Base-by-base conservation (phyloP, 2,888 invertebrate species). In the Brenthis daphne region DNA sequence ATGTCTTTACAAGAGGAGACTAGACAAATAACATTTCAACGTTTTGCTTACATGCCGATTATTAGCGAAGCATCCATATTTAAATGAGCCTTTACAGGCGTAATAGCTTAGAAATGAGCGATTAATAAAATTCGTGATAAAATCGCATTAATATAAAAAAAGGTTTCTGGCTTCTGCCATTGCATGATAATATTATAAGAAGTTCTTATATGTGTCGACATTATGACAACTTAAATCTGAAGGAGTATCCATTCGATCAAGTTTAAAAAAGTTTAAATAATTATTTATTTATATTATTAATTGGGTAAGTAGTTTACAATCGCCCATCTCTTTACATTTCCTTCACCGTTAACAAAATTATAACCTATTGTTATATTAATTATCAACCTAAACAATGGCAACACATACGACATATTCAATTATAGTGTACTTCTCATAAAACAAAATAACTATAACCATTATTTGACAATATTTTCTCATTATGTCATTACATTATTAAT, bases 1-100 rank as follows among this genome's bases (percentile, higher is more conserved):
- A 88, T 88, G 90, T 90, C 89, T 91, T 92, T 88, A 91, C 88
- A 90, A 90, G 90, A 90, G 83, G 86, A 92, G 92, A 92, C 92
- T 92, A 92, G 92, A 92, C 86, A 88, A 87, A 84, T 87, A 90
- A 89, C 88, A 88, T 86, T 87, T 87, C 82, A 88, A 89, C 82
- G 85, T 85, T 85, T 85, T 81, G 84, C 84, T 83, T 83, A 85
- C 78, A 83, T 81, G 81, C 82, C 83, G 82, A 86, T 82, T 81
- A 82, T 79, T 80, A 85, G 85, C 88, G 80, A 87, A 86, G 86
- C 87, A 84, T 82, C 72, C 64, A 67, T 73, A 74, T 67, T 67
- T 70, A 12, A 57, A 33, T 43, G 14, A 16, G 63, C 63, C 63
- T 37, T 63, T 63, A 53, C 37, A 51, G 63, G 53, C 63, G 3